phyloP scores from a whole-genome alignment of 2,888 invertebrate genomes.

The Herminia tarsipennalis region DNA sequence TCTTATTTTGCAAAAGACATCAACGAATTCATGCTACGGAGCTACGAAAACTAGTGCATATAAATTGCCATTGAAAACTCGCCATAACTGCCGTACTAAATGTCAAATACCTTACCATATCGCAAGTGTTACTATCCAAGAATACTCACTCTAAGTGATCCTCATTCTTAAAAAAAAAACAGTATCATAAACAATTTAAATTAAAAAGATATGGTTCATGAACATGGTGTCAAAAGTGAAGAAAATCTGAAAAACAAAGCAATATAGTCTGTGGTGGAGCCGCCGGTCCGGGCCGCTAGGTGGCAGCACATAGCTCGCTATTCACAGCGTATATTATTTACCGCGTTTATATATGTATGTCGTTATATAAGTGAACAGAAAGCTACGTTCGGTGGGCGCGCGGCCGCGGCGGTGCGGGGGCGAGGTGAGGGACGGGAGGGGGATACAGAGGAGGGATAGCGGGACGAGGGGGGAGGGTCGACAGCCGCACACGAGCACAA shows the following conservation, averaged over 20 bases:
- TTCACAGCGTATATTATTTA: constrained; percentile 83
- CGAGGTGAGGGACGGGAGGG: constrained; percentile 29
- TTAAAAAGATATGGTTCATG: constrained; percentile 55
- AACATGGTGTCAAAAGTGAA: constrained; percentile 60
- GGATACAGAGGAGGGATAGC: constrained; percentile 32
- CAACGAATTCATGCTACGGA: constrained; percentile 49
- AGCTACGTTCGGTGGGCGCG: constrained; percentile 71
- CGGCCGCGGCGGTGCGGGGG: constrained; percentile 30
- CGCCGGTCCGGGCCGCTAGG: constrained; percentile 75
- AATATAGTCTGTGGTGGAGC: constrained; percentile 62
- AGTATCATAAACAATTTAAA: constrained; percentile 26
- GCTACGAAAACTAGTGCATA: constrained; percentile 48
- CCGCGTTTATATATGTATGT: constrained; percentile 75
- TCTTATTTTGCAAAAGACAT: constrained; percentile 57
- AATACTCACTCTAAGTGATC: no score
- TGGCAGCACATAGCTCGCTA: constrained; percentile 83
- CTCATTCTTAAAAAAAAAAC: no score
- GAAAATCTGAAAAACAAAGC: constrained; percentile 69
- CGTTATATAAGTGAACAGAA: constrained; percentile 85
- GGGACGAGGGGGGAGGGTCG: constrained; percentile 35
- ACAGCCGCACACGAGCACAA: constrained; percentile 44
- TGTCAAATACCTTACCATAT: not conserved
- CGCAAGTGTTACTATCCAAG: not conserved
- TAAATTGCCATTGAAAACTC: constrained; percentile 36
- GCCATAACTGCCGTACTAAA: constrained; percentile 17